phyloP scores from a whole-genome alignment of 2,113 vertebrate genomes.

The Podiceps cristatus region DNA sequence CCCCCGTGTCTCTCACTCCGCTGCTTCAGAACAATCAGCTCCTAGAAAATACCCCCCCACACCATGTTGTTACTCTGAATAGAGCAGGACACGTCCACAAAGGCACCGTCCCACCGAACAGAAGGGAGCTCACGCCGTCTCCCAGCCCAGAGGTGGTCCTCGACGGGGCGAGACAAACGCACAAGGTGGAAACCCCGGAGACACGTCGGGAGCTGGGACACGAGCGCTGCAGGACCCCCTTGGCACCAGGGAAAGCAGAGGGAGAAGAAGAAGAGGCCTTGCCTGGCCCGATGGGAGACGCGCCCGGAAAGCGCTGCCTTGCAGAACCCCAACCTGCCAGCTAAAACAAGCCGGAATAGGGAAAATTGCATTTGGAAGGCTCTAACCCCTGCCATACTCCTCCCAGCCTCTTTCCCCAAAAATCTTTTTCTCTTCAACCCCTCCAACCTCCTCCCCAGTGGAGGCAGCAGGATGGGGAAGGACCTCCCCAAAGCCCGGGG shows the following conservation, averaged over 20 bases:
- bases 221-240: accelerated
- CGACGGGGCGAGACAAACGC: accelerated
- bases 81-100: neutral
- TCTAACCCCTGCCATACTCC: neutral
- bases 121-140: neutral
- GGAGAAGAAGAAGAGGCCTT: neutral
- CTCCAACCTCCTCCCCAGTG: accelerated
- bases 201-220: accelerated
- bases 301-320: neutral
- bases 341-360: neutral
- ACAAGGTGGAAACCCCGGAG: accelerated
- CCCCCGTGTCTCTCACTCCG: neutral
- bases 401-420: neutral
- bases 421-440: accelerated
- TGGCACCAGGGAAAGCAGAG: neutral
- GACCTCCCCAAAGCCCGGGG: neutral
- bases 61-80: neutral
- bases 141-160: neutral
- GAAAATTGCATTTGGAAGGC: neutral
- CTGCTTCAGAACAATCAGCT: slow-evolving; percentile 64
- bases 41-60: neutral
- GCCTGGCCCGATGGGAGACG: accelerated
- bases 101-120: neutral
- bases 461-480: neutral
- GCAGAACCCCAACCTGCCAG: neutral